These are phyloP conservation scores for Phrixothrix hirtus DNA, from an alignment of 2,888 invertebrate species.

Conservation along the genomic window DNA sequence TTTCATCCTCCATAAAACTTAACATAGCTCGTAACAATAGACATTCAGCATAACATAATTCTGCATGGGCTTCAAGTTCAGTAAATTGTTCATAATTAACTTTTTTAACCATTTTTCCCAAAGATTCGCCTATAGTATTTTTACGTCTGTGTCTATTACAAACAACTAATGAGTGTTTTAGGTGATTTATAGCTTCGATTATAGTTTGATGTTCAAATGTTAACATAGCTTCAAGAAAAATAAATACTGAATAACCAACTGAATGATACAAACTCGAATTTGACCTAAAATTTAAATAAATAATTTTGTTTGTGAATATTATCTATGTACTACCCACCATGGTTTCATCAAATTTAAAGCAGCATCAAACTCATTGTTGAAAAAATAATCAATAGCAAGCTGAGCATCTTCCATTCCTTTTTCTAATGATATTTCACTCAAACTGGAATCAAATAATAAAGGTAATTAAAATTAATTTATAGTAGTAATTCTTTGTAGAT, in stretches of 20 bases:
- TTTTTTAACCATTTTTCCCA: conserved; percentile 80
- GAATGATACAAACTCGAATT: conserved; percentile 89
- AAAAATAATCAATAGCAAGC: conserved; percentile 82
- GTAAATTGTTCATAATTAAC: conserved; percentile 77
- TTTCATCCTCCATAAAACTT: conserved; percentile 94
- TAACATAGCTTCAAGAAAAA: conserved; percentile 89
- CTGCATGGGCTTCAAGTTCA: conserved; percentile 89
- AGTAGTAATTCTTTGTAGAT: no score
- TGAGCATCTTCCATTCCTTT: conserved; percentile 77
- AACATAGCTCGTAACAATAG: conserved; percentile 85
- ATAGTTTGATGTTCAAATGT: conserved; percentile 87
- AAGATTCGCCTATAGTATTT: conserved; percentile 72
- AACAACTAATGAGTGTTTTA: conserved; percentile 78
- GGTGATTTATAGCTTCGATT: conserved; percentile 69
- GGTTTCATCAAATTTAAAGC: conserved; percentile 77
- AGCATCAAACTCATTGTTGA: conserved; percentile 86
- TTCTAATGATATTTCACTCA: conserved; percentile 64
- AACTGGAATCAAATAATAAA: conserved; percentile 40
- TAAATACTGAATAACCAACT: conserved; percentile 83
- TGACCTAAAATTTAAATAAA: conserved; percentile 61
- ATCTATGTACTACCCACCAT: conserved; percentile 61
- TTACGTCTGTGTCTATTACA: conserved; percentile 74
- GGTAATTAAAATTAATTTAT: no score
- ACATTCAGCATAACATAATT: conserved; percentile 92
- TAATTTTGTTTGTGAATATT: neutral